Base-by-base conservation (phyloP, 2,113 vertebrate genomes). In the Lagopus muta region DNA sequence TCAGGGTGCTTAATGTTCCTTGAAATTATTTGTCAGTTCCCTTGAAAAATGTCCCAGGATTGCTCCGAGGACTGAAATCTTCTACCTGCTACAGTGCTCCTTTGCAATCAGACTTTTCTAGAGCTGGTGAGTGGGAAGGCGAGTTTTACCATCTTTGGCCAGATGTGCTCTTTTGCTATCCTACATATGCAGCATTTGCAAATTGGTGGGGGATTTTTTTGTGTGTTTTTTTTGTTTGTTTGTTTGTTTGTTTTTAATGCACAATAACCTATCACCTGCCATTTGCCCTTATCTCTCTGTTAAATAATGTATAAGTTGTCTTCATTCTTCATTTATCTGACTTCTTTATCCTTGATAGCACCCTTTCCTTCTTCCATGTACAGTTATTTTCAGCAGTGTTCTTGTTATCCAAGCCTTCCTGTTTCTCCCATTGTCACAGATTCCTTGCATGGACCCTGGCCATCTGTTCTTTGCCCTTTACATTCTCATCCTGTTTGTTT, bases 381-480 rank as follows among this genome's bases (percentile, higher is more conserved):
- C 12, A 3, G 52, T 83, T 92, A 72, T 40, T 66, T 92, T 89
- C 55, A 88, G 10, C 38, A 77, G 6, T 64, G 66, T 76, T 94
- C n/a, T 60, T 58, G 92, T 7, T 45, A 38, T 62, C 34, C 64
- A 71, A 83, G 50, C 50, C 64, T 88, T 90, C 32, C 60, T 43
- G n/a, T 38, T 95, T 91, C 65, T 91, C 28, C 42, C 14, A 4
- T 48, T 5, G 1, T 80, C 45, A 24, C 3, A 76, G 50, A 82
- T 80, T 91, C 32, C 45, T 88, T 76, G 42, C 57, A 32, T 21
- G 48, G 86, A 62, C 50, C n/a, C 38, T 48, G 27, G 18, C 82
- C 76, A 81, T 86, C 86, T 94, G 60, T 93, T 93, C 45, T 20
- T 91, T 3, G 7, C 47, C 8, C 27, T 89, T 76, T 95, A 60